Evolutionary conservation across 92 coral and sea anemone species (phyloP).

Genomic region (Parazoanthus atlanticus): DNA sequence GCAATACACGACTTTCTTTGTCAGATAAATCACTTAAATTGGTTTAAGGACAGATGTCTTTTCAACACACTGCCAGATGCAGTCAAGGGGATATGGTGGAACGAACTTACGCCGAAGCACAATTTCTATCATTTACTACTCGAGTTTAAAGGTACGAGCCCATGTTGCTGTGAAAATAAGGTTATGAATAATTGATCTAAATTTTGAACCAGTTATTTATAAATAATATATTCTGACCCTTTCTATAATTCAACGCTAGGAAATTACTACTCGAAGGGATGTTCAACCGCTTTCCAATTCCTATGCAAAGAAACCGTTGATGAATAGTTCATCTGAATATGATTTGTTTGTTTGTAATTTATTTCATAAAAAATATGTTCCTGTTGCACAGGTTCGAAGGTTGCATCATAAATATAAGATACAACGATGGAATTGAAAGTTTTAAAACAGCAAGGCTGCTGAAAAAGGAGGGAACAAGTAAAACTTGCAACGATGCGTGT

Average conservation of each 20-base stretch:
- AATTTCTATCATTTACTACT: background rate
- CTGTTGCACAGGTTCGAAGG: slow-evolving; percentile 62
- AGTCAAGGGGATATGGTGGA: background rate
- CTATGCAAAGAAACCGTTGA: background rate
- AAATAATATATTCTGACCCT: slow-evolving; percentile 34
- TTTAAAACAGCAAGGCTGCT: slow-evolving; percentile 48
- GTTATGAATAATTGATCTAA: slow-evolving; percentile 38
- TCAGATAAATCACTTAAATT: background rate
- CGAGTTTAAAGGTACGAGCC: background rate
- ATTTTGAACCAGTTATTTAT: slow-evolving; percentile 45
- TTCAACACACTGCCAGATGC: background rate
- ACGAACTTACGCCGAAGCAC: background rate
- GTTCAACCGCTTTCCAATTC: background rate
- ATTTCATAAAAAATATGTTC: background rate
- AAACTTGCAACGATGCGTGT: slow-evolving; percentile 69
- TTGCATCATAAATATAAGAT: slow-evolving; percentile 65
- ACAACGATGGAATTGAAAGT: slow-evolving; percentile 22
- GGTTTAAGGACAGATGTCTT: background rate
- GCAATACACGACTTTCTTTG: slow-evolving; percentile 4
- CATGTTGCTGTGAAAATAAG: slow-evolving; percentile 28
- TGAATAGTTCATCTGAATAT: background rate
- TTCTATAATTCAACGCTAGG: slow-evolving; percentile 29
- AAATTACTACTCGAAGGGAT: slow-evolving; percentile 21
- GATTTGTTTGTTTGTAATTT: background rate
- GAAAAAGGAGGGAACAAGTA: slow-evolving; percentile 51